A percentile compares a stretch with the other conserved stretches of the same genome.
Evolutionary conservation across 2,113 vertebrate species (phyloP).

Genomic region (human (Homo sapiens)): GRCh38 chr12:27674001-27674500

Average conservation of each 20-base stretch:
- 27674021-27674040: neutral
- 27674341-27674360: neutral
- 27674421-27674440: neutral
- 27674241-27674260: neutral
- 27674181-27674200: conserved; percentile 82
- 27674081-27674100: neutral
- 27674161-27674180: conserved; percentile 34
- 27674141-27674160: neutral
- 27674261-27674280: neutral
- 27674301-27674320: neutral
- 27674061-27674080: neutral
- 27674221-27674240: conserved; percentile 76
- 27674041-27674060: neutral
- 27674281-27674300: neutral
- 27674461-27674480: neutral
- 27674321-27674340: neutral
- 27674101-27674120: neutral
- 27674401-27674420: neutral
- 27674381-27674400: neutral
- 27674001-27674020: neutral
- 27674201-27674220: conserved; percentile 81
- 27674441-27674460: neutral
- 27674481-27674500: neutral
- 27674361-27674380: neutral
- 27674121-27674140: neutral